Base-by-base conservation (phyloP, 2,888 invertebrate species). In the Operophtera brumata region DNA sequence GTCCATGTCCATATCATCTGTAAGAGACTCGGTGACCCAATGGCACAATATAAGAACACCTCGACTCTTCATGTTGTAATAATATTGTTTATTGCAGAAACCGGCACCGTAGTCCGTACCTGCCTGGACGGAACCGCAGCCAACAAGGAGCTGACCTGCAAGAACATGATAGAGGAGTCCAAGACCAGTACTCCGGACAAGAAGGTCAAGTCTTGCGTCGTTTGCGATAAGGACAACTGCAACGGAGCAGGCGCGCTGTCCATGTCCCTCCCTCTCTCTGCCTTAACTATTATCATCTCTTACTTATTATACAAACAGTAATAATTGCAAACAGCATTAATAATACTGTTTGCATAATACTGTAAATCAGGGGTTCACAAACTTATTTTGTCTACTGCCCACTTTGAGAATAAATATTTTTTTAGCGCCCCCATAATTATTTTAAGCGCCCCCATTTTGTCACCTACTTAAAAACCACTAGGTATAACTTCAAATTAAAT, bases 161-260 rank as follows among this genome's bases (percentile, higher is more conserved):
- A 71, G 8, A 57, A 73, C 6, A 61, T 89, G 35, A 73, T 77
- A 28, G 66, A 48, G 37, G 49, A 66, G 10, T 61, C 77, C 9
- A 74, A 70, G 12, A 8, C 51, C n/a, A 11, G 57, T 13, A 56
- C 55, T 4, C 65, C 71, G 13, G 69, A 72, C 14, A 77, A 65
- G 66, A 75, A 66, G 55, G 73, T 89, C 64, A 81, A 77, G 52
- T 62, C 74, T 61, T 90, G 89, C 81, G 73, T 73, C 53, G 80
- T 88, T 37, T 92, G 92, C 69, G 82, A 88, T 68, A 84, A 81
- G 56, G 92, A 92, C 54, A 82, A 76, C 49, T 92, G 92, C 78
- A 92, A 92, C 64, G 82, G 81, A 25, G 86, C 86, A 48, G 79
- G 78, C 8, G 71, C 86, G 10, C 61, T 81, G 25, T 63, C 75